phyloP scores from a whole-genome alignment of 2,888 invertebrate species.

The Sminthurinus aureus region DNA sequence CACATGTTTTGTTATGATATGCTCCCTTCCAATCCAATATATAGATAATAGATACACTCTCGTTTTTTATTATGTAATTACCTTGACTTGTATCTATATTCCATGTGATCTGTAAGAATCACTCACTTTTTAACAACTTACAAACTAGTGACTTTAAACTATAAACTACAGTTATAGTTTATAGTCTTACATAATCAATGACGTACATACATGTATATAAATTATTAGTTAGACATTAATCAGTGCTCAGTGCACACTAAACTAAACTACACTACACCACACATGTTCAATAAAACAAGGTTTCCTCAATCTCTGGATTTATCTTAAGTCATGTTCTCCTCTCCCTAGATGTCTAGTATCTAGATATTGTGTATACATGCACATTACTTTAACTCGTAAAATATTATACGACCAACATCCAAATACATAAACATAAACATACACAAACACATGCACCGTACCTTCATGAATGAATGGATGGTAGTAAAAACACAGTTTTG shows the following conservation, averaged over 20 bases:
- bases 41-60: not conserved
- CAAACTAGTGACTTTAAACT: not conserved
- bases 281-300: slow-evolving; percentile 19
- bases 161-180: not conserved
- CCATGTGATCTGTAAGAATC: not conserved
- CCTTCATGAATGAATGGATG: not conserved
- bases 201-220: not conserved
- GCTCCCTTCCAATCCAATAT: not conserved
- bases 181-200: not conserved
- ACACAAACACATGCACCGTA: not conserved
- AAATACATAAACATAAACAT: not conserved
- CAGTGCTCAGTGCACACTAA: not conserved
- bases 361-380: too few relatives aligned
- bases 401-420: slow-evolving; percentile 2
- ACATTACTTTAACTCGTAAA: not conserved
- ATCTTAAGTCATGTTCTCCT: slow-evolving; percentile 21
- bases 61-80: slow-evolving; percentile 18
- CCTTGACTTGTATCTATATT: slow-evolving; percentile 20
- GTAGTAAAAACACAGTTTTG: slow-evolving; percentile 2
- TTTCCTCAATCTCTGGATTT: slow-evolving; percentile 13
- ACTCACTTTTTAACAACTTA: not conserved
- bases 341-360: too few relatives aligned
- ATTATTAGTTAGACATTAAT: not conserved
- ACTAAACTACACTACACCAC: not conserved
- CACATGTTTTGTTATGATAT: not conserved